Evolutionary conservation across 2,113 vertebrate species (phyloP).

Genomic region (Macheiramphus alcinus): DNA sequence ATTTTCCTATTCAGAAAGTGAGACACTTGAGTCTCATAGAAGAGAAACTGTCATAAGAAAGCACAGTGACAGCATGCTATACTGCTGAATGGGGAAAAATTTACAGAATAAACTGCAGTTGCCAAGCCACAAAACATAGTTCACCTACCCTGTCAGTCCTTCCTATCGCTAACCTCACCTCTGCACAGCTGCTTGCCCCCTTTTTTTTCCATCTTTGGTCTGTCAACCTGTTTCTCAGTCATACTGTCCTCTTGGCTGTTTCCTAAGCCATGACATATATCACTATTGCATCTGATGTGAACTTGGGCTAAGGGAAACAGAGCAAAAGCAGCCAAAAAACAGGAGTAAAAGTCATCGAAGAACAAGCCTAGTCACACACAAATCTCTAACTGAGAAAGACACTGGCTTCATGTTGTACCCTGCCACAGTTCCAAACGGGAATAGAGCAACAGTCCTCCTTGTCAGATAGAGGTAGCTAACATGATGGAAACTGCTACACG

Average conservation of each 20-base stretch:
- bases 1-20: conserved; percentile 15
- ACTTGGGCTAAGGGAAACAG: background rate
- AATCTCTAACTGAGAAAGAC: background rate
- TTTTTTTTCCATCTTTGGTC: background rate
- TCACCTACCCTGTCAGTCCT: conserved; percentile 21
- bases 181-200: background rate
- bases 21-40: background rate
- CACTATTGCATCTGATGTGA: background rate
- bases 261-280: background rate
- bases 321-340: background rate
- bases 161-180: background rate
- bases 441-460: background rate
- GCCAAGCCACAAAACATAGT: background rate
- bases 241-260: background rate
- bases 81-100: background rate
- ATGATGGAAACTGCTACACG: background rate
- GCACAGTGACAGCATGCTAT: background rate
- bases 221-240: background rate
- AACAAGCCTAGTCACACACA: background rate
- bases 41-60: background rate
- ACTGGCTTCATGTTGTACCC: background rate
- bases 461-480: background rate
- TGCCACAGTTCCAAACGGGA: background rate
- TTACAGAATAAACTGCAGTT: conserved; percentile 13
- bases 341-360: background rate